Base-by-base conservation (phyloP, 2,797 vertebrate genomes). In the Cygnus olor region DNA sequence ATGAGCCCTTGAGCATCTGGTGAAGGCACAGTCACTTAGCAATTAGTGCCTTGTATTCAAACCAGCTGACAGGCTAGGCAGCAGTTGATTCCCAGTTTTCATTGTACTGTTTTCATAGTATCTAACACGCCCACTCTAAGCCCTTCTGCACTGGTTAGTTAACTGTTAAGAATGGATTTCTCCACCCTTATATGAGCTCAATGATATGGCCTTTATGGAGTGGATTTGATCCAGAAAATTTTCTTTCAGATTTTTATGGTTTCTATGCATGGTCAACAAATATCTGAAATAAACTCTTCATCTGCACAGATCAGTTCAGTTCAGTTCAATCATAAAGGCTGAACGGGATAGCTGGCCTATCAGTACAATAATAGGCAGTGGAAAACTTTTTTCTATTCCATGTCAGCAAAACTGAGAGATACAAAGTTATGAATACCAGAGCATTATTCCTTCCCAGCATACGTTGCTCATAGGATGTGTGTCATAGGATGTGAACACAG, bases 1-100 rank as follows among this genome's bases (percentile, higher is more conserved):
- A 96, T 89, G 88, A 95, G 84, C 83, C 78, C 78, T 93, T 93
- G 56, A 92, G 83, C 71, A 94, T 93, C 80, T 88, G 83, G 51
- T 89, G 71, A 93, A 96, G 82, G 74, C 92, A 90, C 24, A 93
- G 56, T 63, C 71, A 91, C 76, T 93, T 95, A 89, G 80, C 53
- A 93, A 96, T 95, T 90, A 93, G 80, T 63, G 87, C 61, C 69
- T 90, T 95, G 95, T 78, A 89, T 93, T 93, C 87, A 83, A 96
- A 91, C 32, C 84, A 79, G 72, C n/a, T 88, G 69, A 56, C 87
- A 91, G 79, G 4, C 65, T 85, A 92, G 76, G 90, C 84, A 94
- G 65, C 27, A 80, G 51, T 20, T 88, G 89, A 92, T 94, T 90
- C 81, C 61, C 32, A 2, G 32, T 44, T 89, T 94, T 83, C 82